These are phyloP conservation scores for Dascyllus trimaculatus DNA, from an alignment of 2,113 vertebrate species.

Conservation along the genomic window DNA sequence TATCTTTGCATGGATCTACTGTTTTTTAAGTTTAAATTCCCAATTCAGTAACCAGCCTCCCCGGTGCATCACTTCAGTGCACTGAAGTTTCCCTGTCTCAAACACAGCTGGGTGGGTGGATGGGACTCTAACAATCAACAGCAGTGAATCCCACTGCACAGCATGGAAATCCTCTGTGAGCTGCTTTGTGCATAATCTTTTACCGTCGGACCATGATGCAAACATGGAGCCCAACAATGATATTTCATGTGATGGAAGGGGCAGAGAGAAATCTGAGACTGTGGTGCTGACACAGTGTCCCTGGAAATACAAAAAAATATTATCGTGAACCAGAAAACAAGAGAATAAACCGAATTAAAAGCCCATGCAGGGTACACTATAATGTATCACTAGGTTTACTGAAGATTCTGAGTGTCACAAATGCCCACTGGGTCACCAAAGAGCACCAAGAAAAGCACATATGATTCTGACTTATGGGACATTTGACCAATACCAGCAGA, in stretches of 20 bases:
- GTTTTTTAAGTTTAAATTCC: not conserved
- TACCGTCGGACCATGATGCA: conserved; percentile 1
- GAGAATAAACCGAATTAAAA: not conserved
- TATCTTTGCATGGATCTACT: too few relatives aligned
- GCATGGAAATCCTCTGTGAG: conserved; percentile 14
- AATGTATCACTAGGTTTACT: not conserved
- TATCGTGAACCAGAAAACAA: not conserved
- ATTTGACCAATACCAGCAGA: conserved; percentile 16
- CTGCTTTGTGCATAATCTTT: conserved; percentile 30
- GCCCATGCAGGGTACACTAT: not conserved
- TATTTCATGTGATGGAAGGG: not conserved
- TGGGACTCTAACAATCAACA: not conserved
- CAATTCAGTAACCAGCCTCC: not conserved
- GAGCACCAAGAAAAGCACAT: not conserved
- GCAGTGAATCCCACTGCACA: not conserved
- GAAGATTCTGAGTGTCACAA: conserved; percentile 5
- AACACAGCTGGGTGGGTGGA: not conserved
- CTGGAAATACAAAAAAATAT: not conserved
- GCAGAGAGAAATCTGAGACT: not conserved
- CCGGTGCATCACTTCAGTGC: not conserved
- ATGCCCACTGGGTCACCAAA: not conserved
- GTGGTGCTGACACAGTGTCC: not conserved
- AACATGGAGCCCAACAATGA: not conserved
- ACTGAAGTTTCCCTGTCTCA: too few relatives aligned
- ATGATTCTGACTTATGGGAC: conserved; percentile 18